Evolutionary conservation across 2,888 invertebrate species (phyloP).

Genomic region (Synanthedon vespiformis): DNA sequence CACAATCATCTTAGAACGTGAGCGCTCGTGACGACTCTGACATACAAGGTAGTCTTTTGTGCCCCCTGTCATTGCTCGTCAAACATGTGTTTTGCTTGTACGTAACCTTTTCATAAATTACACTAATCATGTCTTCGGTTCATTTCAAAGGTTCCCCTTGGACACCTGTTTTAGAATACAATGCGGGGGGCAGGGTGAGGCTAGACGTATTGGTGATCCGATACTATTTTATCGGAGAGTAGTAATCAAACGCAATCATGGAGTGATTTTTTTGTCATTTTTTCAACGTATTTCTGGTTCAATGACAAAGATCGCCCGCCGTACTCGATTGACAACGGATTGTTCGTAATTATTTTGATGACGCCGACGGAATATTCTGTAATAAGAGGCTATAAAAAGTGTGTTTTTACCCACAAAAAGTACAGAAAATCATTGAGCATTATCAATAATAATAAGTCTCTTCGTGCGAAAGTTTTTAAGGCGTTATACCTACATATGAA

Average conservation of each 20-base stretch:
- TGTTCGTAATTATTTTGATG: slow-evolving; percentile 31
- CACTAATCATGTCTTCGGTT: slow-evolving; percentile 17
- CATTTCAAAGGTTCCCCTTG: slow-evolving; percentile 14
- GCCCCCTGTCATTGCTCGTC: slow-evolving; percentile 49
- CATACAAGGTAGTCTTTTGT: slow-evolving; percentile 66
- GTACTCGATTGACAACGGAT: slow-evolving; percentile 58
- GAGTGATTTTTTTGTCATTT: slow-evolving; percentile 50
- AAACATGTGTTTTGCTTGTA: slow-evolving; percentile 40
- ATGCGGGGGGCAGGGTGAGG: slow-evolving; percentile 21
- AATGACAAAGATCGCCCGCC: slow-evolving; percentile 51
- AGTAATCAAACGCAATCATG: slow-evolving; percentile 60
- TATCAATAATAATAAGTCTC: no score
- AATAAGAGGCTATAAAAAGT: not conserved
- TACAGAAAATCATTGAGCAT: no score
- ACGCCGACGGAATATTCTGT: not conserved
- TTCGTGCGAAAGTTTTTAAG: no score
- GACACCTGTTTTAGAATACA: slow-evolving; percentile 4
- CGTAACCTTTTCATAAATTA: slow-evolving; percentile 40
- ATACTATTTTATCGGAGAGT: slow-evolving; percentile 48
- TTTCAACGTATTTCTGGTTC: slow-evolving; percentile 43
- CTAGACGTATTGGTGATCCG: slow-evolving; percentile 23
- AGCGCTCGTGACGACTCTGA: slow-evolving; percentile 50
- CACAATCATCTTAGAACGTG: slow-evolving; percentile 49
- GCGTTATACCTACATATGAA: no score
- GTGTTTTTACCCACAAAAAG: not conserved